A percentile compares a stretch with the other conserved stretches of the same genome.
phyloP scores from a whole-genome alignment of 2,797 vertebrate genomes.

The Pangasius sanitwongsei region DNA sequence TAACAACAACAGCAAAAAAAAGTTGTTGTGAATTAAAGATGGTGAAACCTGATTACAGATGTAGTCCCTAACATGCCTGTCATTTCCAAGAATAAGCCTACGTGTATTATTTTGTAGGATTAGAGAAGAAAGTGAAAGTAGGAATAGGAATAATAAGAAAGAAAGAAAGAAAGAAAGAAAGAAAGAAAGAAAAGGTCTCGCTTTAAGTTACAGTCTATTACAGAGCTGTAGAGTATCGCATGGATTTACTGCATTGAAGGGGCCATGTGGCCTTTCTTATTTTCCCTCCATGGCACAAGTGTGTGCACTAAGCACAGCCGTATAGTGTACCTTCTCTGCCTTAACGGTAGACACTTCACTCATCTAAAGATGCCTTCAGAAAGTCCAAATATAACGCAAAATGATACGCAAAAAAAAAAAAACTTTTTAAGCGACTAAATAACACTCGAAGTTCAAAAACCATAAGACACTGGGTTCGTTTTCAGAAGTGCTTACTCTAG shows the following conservation, averaged over 20 bases:
- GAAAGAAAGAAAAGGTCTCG: background rate
- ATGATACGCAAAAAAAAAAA: background rate
- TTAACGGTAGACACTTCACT: background rate
- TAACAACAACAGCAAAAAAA: background rate
- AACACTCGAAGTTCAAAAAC: background rate
- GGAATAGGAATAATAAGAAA: background rate
- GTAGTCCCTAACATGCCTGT: background rate
- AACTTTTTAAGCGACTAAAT: background rate
- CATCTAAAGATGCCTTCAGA: background rate
- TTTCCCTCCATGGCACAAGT: background rate
- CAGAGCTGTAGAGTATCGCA: background rate
- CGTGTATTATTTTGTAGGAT: background rate
- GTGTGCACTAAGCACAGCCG: background rate
- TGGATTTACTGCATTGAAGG: background rate
- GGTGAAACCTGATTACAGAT: background rate
- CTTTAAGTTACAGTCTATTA: conserved; percentile 10
- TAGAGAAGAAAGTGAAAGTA: background rate
- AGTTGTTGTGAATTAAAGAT: background rate
- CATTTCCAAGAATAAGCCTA: background rate
- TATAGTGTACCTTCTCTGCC: background rate
- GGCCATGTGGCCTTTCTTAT: background rate
- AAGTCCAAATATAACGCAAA: background rate
- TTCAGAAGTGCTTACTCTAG: background rate
- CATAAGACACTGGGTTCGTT: background rate
- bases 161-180: conserved; percentile 12